Base-by-base conservation (phyloP, 1,140 invertebrate species). In the Drosophila pandora region DNA sequence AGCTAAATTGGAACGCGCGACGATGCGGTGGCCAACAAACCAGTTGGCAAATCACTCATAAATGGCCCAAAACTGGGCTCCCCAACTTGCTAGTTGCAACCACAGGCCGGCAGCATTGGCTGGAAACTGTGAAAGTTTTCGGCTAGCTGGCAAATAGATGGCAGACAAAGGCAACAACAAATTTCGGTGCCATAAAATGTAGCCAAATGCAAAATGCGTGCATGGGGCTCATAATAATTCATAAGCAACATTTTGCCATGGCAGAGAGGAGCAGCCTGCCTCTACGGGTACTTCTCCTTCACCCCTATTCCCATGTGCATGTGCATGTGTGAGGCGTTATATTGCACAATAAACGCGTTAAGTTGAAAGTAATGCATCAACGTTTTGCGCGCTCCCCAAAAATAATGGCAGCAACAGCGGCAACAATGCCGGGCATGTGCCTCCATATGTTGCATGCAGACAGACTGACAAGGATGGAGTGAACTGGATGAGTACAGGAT, bases 311-410 rank as follows among this genome's bases (percentile, higher is more conserved):
- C 45, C 17, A 32, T 13, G 22, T 25, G 22, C 49, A 32, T 55
- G 53, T 59, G 50, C 37, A 45, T 74, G 53, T 59, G 72, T 47
- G 39, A 28, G 59, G 47, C 64, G 58, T 76, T 65, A 76, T 82
- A 75, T 79, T 69, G 68, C 63, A 76, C 65, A 82, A 88, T 87
- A 77, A 82, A 88, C 79, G 82, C 79, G 83, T 76, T 82, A 88
- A 82, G 83, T 88, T 79, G 79, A 88, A 83, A 87, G 79, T 88
- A 88, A 87, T 87, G 83, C 83, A 87, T 87, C 82, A 87, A 88
- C 76, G 76, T 82, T 81, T 61, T 63, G 74, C 60, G 60, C 55
- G 57, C 69, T 21, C 43, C 63, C 52, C 60, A 50, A 52, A 72
- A 61, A 55, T 49, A 62, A 58, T 47, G 43, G 56, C 57, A 75